Evolutionary conservation across 1,140 invertebrate species (phyloP).

Genomic region (Liolophura sinensis): DNA sequence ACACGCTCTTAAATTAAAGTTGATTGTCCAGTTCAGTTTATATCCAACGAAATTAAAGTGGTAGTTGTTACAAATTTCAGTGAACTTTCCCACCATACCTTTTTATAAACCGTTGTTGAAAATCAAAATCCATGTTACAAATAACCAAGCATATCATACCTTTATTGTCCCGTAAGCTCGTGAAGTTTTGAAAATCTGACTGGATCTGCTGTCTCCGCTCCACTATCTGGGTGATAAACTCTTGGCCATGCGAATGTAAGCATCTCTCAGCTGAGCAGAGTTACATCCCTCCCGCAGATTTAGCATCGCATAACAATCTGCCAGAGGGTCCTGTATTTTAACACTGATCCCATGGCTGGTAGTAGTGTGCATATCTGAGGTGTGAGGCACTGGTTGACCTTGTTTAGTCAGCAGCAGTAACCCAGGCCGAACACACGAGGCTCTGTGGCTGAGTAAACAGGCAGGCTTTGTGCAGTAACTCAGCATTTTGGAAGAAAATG

Average conservation of each 20-base stretch:
- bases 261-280: conserved; percentile 71
- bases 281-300: conserved; percentile 70
- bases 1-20: no score
- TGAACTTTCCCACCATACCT: background rate
- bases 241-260: conserved; percentile 79
- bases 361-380: no score
- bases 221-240: conserved; percentile 81
- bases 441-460: no score
- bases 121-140: background rate
- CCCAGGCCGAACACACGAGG: no score
- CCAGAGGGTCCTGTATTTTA: conserved; percentile 13
- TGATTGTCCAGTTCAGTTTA: no score
- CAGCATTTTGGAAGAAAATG: no score
- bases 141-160: conserved; percentile 19
- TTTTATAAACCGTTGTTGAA: no score
- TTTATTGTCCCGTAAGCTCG: conserved; percentile 63
- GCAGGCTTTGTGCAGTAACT: no score
- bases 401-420: no score
- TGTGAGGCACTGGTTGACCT: no score
- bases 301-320: conserved; percentile 53
- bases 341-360: background rate
- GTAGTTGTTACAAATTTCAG: background rate
- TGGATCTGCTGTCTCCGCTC: conserved; percentile 66
- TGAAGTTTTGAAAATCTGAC: conserved; percentile 73
- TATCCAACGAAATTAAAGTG: no score